Conservation (phyloP, 2,113 vertebrate genomes). For the Leiothrix lutea region DNA sequence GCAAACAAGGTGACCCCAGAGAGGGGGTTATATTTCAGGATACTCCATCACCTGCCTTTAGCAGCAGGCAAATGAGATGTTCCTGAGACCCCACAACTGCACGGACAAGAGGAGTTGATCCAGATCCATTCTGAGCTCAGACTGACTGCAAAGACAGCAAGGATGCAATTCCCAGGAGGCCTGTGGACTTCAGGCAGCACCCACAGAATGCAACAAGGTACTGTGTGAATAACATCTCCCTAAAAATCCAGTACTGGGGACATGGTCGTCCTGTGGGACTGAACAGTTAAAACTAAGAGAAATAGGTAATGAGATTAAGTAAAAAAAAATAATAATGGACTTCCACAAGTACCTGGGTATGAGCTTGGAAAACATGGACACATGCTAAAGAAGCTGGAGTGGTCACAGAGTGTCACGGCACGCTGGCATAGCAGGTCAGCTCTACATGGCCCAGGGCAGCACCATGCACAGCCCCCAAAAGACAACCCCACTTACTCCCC, state of each 20-base stretch:
- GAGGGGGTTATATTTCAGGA: background rate
- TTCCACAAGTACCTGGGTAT: background rate
- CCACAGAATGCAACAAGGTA: background rate
- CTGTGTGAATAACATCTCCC: background rate
- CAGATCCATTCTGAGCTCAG: background rate
- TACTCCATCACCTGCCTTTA: background rate
- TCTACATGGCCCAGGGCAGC: background rate
- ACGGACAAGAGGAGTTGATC: background rate
- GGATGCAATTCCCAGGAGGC: background rate
- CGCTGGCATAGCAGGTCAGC: background rate
- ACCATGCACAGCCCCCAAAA: rapidly evolving
- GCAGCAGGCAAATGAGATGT: background rate
- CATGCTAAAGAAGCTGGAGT: background rate
- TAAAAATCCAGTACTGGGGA: background rate
- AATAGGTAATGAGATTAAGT: background rate
- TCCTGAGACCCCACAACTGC: background rate
- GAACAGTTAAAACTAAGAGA: background rate
- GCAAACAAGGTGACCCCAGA: background rate
- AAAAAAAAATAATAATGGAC: background rate
- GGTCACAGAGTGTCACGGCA: background rate
- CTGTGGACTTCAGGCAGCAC: background rate
- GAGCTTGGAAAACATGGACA: background rate
- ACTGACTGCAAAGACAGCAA: background rate
- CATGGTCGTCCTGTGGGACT: background rate
- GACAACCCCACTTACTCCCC: background rate